A percentile compares a stretch with the other conserved stretches of the same genome.
phyloP scores from a whole-genome alignment of 2,888 invertebrate species.

The Agrotis puta region DNA sequence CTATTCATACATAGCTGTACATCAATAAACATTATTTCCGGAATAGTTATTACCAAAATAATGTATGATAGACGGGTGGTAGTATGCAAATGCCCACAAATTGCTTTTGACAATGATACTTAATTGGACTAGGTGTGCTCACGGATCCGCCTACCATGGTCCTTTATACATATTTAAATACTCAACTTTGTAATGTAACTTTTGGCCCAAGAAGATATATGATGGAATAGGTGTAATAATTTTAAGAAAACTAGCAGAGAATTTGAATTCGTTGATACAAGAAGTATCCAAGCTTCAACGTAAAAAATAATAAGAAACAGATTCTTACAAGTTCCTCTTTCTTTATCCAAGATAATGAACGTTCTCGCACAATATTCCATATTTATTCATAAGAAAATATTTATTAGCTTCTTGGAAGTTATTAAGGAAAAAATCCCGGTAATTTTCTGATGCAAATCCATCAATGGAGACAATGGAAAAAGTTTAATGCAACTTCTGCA shows the following conservation, averaged over 20 bases:
- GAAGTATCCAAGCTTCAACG: conserved; percentile 11
- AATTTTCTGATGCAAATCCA: conserved; percentile 74
- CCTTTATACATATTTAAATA: conserved; percentile 54
- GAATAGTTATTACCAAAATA: conserved; percentile 67
- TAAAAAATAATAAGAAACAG: conserved; percentile 25
- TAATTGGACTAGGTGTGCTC: conserved; percentile 71
- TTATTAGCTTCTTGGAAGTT: conserved; percentile 48
- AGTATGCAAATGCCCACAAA: conserved; percentile 78
- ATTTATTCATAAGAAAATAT: conserved; percentile 60
- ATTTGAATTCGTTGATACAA: conserved; percentile 21
- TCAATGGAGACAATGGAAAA: conserved; percentile 79
- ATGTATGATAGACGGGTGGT: conserved; percentile 71
- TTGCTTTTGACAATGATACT: conserved; percentile 73
- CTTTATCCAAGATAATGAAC: conserved; percentile 40
- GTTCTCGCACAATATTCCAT: conserved; percentile 41
- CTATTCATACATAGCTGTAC: background rate
- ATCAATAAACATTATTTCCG: conserved; percentile 43
- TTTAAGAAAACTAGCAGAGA: background rate
- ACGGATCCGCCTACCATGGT: conserved; percentile 51
- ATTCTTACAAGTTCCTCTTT: conserved; percentile 23
- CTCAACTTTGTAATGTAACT: conserved; percentile 14
- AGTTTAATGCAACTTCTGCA: conserved; percentile 71
- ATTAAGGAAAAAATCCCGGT: conserved; percentile 68
- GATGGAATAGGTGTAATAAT: conserved; percentile 11
- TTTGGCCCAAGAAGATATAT: too few relatives aligned